Evolutionary conservation across 2,888 invertebrate species (phyloP), one percentile per base, ranked within the genome.

Genomic region (Lasioglossum figueresi): DNA sequence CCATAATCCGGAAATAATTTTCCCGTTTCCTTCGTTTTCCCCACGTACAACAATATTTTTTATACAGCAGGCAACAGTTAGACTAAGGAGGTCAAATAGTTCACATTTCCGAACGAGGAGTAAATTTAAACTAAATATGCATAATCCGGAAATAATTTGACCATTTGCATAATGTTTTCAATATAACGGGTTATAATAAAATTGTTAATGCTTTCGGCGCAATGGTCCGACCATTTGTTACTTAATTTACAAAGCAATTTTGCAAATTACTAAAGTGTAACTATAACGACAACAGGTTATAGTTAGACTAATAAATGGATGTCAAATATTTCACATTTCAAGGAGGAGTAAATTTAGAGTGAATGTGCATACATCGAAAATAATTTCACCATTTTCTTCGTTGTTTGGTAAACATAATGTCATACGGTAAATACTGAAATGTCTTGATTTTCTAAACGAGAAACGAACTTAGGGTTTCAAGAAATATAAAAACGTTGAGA

Each of bases 361-460:
- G 2, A 23, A 8, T 52, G 8, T 52, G 23, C 40, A 16, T 66
- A 31, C 70, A 34, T 19, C 5, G 27, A 12, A 2, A 68, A 56
- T 77, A 76, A 83, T 78, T 56, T 88, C 81, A 77, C 79, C 72
- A 73, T 66, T 80, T 80, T 66, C 76, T 77, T 56, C 48, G 70
- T 31, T n/a, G 73, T 19, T 31, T 14, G 4, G 8, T 16, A 19
- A 5, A 63, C 19, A 2, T 6, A 31, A 19, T 34, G 19, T 19
- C 2, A 2, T 19, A 19, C 8, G 8, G 31, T 63, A 63, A 63
- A 19, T 2, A 19, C 31, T 63, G 6, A 6, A 31, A 19, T 27
- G 1, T 31, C 8, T 31, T 5, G 19, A 27, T 8, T 63, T 63
- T 63, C 19, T 1, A 34, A 63, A 31, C 31, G 63, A 63, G 16